phyloP scores from a whole-genome alignment of 2,113 vertebrate species.

The Plecotus auritus region DNA sequence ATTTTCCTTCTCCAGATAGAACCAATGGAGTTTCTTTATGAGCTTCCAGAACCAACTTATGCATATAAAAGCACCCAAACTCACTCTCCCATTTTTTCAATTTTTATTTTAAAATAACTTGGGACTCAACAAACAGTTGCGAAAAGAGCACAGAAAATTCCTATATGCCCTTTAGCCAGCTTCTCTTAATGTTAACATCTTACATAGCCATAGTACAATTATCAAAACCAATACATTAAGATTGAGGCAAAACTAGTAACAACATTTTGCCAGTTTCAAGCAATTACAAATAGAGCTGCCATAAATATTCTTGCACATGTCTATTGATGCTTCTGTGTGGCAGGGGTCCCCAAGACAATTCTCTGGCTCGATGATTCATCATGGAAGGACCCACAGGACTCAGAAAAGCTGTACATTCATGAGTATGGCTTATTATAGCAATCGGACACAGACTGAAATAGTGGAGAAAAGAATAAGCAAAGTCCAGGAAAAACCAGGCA shows the following conservation, averaged over 20 bases:
- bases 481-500: neutral
- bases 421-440: neutral
- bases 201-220: neutral
- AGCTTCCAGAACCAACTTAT: neutral
- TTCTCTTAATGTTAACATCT: neutral
- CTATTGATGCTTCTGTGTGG: neutral
- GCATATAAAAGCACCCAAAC: neutral
- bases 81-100: neutral
- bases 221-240: neutral
- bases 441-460: neutral
- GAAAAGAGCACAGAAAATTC: neutral
- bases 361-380: neutral
- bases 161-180: neutral
- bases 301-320: neutral
- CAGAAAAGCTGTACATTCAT: neutral
- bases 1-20: neutral
- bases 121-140: neutral
- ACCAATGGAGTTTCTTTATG: neutral
- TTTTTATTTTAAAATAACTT: conserved; percentile 32
- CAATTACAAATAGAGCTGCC: conserved; percentile 7
- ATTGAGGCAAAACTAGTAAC: neutral
- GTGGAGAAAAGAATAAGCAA: neutral
- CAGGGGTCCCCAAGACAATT: neutral
- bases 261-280: neutral
- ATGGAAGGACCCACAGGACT: neutral